Evolutionary conservation across 2,113 vertebrate species (phyloP), one percentile per base, ranked within the genome.

Genomic region (Ptilorrhoa leucosticta): DNA sequence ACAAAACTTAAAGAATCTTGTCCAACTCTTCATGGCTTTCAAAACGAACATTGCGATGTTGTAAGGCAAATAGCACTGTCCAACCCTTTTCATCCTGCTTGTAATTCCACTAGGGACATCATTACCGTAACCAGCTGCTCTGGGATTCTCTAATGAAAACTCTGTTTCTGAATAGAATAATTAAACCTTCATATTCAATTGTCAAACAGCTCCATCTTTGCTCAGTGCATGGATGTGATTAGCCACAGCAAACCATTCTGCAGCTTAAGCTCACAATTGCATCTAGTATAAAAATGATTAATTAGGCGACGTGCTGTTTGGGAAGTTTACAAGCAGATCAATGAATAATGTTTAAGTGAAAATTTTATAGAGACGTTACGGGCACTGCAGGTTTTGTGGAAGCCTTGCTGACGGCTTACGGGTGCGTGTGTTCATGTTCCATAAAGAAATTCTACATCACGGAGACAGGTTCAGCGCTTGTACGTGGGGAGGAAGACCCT

Each of bases 231-330:
- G 92, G 93, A 92, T 96, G 92, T 96, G 96, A 97, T 95, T 95
- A 96, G 90, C 70, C 60, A 51, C 81, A 88, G 94, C 79, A 94
- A 96, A 89, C 61, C 47, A 10, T 91, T 96, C 94, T 94, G 72
- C 89, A 96, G 89, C 96, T 96, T 97, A 97, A 96, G 94, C 91
- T 93, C 84, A 96, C 94, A 96, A 95, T 97, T 97, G 92, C 84
- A 96, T 94, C 91, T 84, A 95, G 87, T 84, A 94, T 96, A 97
- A 97, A 97, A 97, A 95, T 95, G 94, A 97, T 97, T 97, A 95
- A 97, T 95, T 96, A 95, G 94, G 88, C 93, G 58, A 93, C 80
- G 90, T 96, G 94, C 93, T 94, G 94, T 53, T 97, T 87, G 85
- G 90, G 92, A 97, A 94, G 86, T 95, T 96, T 96, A 96, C 94